These are phyloP conservation scores for Prochilodus magdalenae DNA, from an alignment of 2,113 vertebrate genomes.

Conservation along the genomic window DNA sequence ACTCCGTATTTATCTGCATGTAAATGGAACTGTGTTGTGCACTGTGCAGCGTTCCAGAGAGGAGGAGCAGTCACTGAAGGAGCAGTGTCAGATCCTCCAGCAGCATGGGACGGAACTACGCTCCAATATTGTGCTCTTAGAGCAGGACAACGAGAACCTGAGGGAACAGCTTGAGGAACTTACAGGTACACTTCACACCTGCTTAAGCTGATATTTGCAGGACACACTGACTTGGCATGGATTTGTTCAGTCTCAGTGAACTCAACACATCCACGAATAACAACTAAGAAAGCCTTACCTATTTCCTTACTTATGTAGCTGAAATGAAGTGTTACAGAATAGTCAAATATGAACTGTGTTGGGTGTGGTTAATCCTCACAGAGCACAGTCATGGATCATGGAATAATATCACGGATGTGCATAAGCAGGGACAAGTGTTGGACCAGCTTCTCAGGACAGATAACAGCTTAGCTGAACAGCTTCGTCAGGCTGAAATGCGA, in stretches of 20 bases:
- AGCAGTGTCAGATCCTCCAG: slow-evolving; percentile 60
- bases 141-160: slow-evolving; percentile 75
- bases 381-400: slow-evolving; percentile 18
- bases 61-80: slow-evolving; percentile 66
- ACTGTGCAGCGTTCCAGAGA: slow-evolving; percentile 64
- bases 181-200: slow-evolving; percentile 54
- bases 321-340: neutral
- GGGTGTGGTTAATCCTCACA: slow-evolving; percentile 15
- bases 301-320: neutral
- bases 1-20: no score
- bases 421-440: slow-evolving; percentile 38
- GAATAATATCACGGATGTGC: slow-evolving; percentile 35
- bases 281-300: neutral
- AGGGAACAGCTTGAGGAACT: slow-evolving; percentile 66
- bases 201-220: neutral
- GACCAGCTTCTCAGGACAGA: slow-evolving; percentile 31
- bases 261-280: neutral
- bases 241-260: neutral
- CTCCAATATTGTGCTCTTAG: slow-evolving; percentile 68
- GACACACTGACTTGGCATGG: neutral
- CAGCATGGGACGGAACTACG: slow-evolving; percentile 69
- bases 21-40: neutral
- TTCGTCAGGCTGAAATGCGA: slow-evolving; percentile 64
- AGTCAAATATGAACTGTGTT: neutral
- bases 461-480: slow-evolving; percentile 60